Evolutionary conservation across 1,140 invertebrate species (phyloP), one percentile per base, ranked within the genome.

Genomic region (Periplaneta americana): DNA sequence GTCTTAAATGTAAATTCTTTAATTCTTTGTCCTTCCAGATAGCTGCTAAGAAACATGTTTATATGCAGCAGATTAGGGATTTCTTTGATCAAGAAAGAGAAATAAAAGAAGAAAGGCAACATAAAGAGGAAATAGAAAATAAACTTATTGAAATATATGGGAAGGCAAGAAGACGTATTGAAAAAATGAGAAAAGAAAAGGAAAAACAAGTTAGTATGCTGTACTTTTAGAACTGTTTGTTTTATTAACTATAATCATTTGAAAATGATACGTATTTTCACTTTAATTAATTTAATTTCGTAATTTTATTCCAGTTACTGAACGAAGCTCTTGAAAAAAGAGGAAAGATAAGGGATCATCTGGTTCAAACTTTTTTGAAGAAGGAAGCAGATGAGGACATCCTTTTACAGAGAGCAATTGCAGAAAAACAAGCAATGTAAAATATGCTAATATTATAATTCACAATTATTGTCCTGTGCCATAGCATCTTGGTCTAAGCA

Each of bases 151-250:
- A 66, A 66, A 66, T 66, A 66, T 66, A 66, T 28, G 11, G 48
- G 28, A 66, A 8, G 11, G 22, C 48, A n/a, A 66, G 28, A 66
- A 22, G 11, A 66, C 22, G 28, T 9, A 28, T 66, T 66, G 48
- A 66, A 66, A n/a, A 84, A 83, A 78, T 74, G 15, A 22, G 34
- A 33, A 76, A 81, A 57, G 78, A 83, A 75, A 82, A 82, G 82
- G 77, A 57, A 33, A 33, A 81, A 31, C 80, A 83, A 74, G 83
- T 82, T 32, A 48, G 81, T 36, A 79, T n/a, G 28, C 28, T 66
- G 10, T 11, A 66, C 22, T 11, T 66, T 1, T 66, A 66, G n/a
- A n/a, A n/a, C n/a, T n/a, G n/a, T n/a, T n/a, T n/a, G n/a, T n/a
- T n/a, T n/a, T n/a, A n/a, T n/a, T n/a, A n/a, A n/a, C n/a, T n/a